Base-by-base conservation (phyloP, 2,888 invertebrate species). In the Malthinus flaveolus region DNA sequence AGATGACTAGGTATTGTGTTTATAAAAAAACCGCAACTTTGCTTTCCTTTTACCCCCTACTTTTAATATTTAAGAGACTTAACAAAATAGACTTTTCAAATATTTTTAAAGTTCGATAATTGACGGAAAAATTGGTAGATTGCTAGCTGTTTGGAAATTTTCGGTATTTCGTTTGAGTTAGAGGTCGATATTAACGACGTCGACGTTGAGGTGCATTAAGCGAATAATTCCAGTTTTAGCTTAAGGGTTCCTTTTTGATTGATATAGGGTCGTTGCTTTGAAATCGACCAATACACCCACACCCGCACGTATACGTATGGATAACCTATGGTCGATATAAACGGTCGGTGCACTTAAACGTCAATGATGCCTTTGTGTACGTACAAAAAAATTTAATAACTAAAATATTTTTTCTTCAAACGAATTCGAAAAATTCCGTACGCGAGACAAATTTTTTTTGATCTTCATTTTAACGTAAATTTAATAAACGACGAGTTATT, bases 1-100 rank as follows among this genome's bases (percentile, higher is more conserved):
- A 56, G 56, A 56, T 60, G 56, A 56, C 52, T 60, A 46, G 56
- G 56, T 52, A 60, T 60, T 60, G 60, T 51, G 48, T 51, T 56
- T 56, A 56, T 55, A 51, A 42, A 23, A 23, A 23, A 55, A 60
- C 49, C 52, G 39, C 56, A 37, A 32, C 56, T 56, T 52, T 52
- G 33, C 47, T 59, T 48, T 53, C 42, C 49, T 33, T 37, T 39
- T 12, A n/a, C n/a, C 31, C 42, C 31, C 8, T 44, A 45, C 32
- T 31, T 50, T 50, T 37, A 12, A 15, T 33, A 36, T 23, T n/a
- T 35, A 54, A 37, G 48, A 47, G 32, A 23, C 15, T 23, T 42
- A 42, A 42, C 23, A 15, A 42, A 42, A 15, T 2, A 2, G 3
- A 23, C 23, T 23, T 23, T 31, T 50, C 42, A 32, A 11, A 15